These are phyloP conservation scores for Grammomys dolichurus DNA, from an alignment of 2,113 vertebrate species.

Conservation along the genomic window DNA sequence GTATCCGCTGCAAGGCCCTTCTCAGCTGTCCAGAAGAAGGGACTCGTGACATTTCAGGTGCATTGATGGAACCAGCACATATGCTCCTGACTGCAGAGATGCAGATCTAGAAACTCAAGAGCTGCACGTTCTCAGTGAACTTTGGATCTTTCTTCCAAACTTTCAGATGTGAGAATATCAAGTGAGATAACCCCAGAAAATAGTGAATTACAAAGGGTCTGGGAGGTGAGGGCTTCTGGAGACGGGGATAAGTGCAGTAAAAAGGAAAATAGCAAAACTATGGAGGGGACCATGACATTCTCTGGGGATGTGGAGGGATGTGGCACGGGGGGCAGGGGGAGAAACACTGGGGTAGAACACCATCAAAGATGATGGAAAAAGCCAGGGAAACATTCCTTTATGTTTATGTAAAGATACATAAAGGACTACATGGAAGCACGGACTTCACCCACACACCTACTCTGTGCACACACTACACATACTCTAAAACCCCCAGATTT, in stretches of 20 bases:
- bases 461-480: background rate
- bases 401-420: background rate
- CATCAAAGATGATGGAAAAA: background rate
- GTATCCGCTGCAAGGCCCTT: no score
- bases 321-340: no score
- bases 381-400: background rate
- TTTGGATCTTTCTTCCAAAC: no score
- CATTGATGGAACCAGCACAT: no score
- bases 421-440: background rate
- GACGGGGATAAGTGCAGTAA: background rate
- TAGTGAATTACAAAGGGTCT: background rate
- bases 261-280: background rate
- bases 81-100: no score
- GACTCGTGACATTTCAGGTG: no score
- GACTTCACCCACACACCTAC: background rate
- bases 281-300: background rate
- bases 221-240: background rate
- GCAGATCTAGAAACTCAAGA: no score
- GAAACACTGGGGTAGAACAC: background rate
- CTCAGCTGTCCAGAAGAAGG: no score
- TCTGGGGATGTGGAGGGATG: background rate
- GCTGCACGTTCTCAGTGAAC: no score
- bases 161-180: background rate
- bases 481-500: background rate
- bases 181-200: background rate